Evolutionary conservation across 2,888 invertebrate species (phyloP), one percentile per base, ranked within the genome.

Genomic region (Diabrotica balteata): DNA sequence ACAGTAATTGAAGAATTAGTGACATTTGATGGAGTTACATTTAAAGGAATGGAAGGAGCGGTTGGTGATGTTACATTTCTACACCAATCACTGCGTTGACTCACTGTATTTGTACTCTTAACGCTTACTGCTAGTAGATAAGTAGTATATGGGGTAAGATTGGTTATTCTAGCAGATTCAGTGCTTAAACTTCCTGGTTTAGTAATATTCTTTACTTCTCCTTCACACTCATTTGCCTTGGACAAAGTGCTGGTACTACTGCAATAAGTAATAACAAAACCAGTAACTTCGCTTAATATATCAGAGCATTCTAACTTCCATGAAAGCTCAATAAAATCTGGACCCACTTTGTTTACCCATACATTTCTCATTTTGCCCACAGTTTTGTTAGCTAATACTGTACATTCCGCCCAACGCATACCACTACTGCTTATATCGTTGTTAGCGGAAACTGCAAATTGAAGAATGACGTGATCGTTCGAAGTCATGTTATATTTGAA

Each of bases 401-500:
- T 91, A 71, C 95, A 95, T 47, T 88, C 88, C 8, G 93, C 91
- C 95, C 95, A 95, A 9, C 90, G 87, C 91, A 95, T 93, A 1
- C 95, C 95, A 80, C 94, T 94, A 73, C 93, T 94, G 69, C 86
- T 87, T 5, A 82, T 82, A 0, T 85, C 83, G 52, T 88, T 89
- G 78, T 95, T 94, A 0, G 93, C 93, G 7, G 95, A 90, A 69
- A 95, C 92, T 2, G 94, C 95, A 86, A 95, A 93, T 78, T 89
- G 93, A 80, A 89, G 91, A 52, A 88, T 87, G 68, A 84, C 85
- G 62, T 89, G 87, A 71, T 85, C 85, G 71, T 88, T 87, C 22
- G 91, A 86, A 42, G 89, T 87, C 75, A 90, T 86, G 55, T 89
- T 89, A 79, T 88, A 81, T 44, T 84, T 79, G 11, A 79, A 84